phyloP scores from a whole-genome alignment of 2,888 invertebrate species.

The Unio delphinus region DNA sequence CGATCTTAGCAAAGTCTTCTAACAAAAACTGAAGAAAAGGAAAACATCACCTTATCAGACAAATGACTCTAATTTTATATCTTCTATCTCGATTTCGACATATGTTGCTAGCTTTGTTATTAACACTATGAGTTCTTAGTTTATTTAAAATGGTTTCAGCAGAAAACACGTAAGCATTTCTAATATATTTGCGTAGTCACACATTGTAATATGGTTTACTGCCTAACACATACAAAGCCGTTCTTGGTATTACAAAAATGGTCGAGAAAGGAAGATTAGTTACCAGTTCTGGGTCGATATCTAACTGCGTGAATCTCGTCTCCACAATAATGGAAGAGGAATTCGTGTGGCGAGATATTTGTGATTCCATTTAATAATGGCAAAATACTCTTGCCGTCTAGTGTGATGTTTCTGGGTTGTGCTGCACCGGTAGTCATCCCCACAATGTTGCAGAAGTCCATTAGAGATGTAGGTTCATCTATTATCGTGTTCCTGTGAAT shows the following conservation, averaged over 20 bases:
- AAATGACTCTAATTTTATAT: no score
- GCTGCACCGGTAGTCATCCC: constrained; percentile 47
- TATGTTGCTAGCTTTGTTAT: no score
- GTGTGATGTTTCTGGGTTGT: constrained; percentile 45
- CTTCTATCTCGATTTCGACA: no score
- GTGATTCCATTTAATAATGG: constrained; percentile 55
- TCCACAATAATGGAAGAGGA: constrained; percentile 71
- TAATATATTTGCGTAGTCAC: no score
- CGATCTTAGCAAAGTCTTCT: no score
- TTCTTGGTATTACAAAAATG: neutral
- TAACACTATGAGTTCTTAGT: no score
- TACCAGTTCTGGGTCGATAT: constrained; percentile 52
- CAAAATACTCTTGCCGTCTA: constrained; percentile 68
- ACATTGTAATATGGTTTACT: neutral
- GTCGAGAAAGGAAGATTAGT: neutral
- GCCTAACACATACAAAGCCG: neutral
- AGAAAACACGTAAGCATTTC: no score
- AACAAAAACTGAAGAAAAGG: no score
- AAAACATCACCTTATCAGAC: no score
- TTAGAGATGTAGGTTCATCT: constrained; percentile 62
- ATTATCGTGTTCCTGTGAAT: constrained; percentile 51
- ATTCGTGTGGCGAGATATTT: constrained; percentile 53
- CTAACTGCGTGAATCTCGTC: constrained; percentile 58
- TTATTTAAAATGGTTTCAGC: no score
- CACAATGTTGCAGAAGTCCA: constrained; percentile 70